Percentiles rank a stretch among this genome's conserved stretches.
Evolutionary conservation across 2,113 vertebrate species (phyloP).

Genomic region (western clawed frog (Xenopus tropicalis)): DNA sequence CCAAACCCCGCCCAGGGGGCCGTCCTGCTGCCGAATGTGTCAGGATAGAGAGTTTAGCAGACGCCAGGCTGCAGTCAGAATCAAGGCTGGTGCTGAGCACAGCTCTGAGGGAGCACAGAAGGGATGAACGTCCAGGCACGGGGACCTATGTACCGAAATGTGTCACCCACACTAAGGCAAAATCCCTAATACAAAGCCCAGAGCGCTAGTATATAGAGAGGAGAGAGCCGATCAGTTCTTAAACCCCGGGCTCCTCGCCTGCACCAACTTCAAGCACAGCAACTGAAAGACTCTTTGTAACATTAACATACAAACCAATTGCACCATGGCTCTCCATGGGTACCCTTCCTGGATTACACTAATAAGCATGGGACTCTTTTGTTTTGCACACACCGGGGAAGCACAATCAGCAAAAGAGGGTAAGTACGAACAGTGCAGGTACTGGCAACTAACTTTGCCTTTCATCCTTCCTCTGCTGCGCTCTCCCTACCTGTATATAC

Average conservation of each 20-base stretch:
- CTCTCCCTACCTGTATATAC: no score
- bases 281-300: background rate
- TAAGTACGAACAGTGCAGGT: conserved; percentile 61
- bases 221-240: background rate
- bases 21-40: background rate
- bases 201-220: background rate
- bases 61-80: conserved; percentile 70
- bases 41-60: background rate
- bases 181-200: background rate
- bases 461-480: no score
- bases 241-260: background rate
- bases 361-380: conserved; percentile 75
- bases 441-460: no score
- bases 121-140: conserved; percentile 34
- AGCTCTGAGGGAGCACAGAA: background rate
- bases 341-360: conserved; percentile 85
- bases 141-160: conserved; percentile 1
- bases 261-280: conserved; percentile 19
- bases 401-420: conserved; percentile 95
- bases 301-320: conserved; percentile 41
- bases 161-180: background rate
- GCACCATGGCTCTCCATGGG: conserved; percentile 83
- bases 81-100: conserved; percentile 50
- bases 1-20: background rate
- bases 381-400: conserved; percentile 73